Conservation (phyloP, 1,140 invertebrate genomes). For the Philopotamus ludificatus region DNA sequence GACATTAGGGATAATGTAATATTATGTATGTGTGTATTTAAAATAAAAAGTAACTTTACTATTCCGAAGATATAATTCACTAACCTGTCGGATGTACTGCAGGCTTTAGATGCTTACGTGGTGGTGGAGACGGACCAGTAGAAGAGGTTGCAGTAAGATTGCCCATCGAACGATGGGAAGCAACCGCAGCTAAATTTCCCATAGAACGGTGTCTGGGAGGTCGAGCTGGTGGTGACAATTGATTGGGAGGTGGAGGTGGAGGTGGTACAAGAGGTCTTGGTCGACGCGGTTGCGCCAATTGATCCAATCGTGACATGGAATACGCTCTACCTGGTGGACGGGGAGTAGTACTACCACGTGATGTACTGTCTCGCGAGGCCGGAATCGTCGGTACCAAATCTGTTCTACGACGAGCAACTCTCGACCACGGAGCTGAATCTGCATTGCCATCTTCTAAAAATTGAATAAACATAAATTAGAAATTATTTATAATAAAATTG, state of each 20-base stretch:
- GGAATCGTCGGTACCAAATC: slow-evolving; percentile 88
- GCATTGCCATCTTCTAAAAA: slow-evolving; percentile 48
- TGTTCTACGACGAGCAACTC: slow-evolving; percentile 79
- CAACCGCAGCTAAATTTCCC: slow-evolving; percentile 37
- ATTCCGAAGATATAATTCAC: too few relatives aligned
- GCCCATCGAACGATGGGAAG: slow-evolving; percentile 33
- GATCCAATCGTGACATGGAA: slow-evolving; percentile 88
- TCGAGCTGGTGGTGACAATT: slow-evolving; percentile 48
- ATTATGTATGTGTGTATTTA: too few relatives aligned
- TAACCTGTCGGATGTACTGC: slow-evolving; percentile 3
- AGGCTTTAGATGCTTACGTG: slow-evolving; percentile 27
- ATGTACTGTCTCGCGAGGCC: slow-evolving; percentile 63
- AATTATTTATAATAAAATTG: background rate
- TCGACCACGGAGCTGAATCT: slow-evolving; percentile 61
- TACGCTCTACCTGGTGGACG: slow-evolving; percentile 83
- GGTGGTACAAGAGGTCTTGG: slow-evolving; percentile 48
- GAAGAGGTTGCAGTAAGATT: slow-evolving; percentile 21
- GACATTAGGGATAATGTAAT: too few relatives aligned
- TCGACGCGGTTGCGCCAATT: slow-evolving; percentile 71
- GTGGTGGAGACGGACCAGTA: slow-evolving; percentile 28
- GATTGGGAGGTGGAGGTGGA: slow-evolving; percentile 57
- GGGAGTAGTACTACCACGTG: slow-evolving; percentile 60
- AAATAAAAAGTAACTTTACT: too few relatives aligned
- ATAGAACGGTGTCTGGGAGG: slow-evolving; percentile 39
- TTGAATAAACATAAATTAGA: slow-evolving; percentile 5